These are phyloP conservation scores for Fratercula arctica DNA, from an alignment of 2,797 vertebrate genomes.

Conservation along the genomic window DNA sequence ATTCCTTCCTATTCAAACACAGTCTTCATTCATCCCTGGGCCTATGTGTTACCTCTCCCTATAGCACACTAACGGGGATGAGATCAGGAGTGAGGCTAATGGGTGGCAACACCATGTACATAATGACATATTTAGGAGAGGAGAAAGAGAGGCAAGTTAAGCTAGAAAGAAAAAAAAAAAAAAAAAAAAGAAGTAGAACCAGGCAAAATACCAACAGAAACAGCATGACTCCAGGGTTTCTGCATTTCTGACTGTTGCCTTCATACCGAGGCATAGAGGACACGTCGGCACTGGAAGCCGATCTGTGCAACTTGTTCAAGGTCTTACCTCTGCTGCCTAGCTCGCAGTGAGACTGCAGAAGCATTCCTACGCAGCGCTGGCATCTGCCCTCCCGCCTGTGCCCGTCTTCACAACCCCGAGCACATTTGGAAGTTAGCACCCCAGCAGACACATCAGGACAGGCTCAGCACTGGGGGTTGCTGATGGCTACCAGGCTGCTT, in stretches of 20 bases:
- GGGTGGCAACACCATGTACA: not conserved
- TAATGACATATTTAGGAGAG: not conserved
- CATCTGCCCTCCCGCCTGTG: not conserved
- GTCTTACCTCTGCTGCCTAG: not conserved
- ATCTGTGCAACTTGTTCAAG: not conserved
- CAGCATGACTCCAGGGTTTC: not conserved
- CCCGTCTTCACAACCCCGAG: not conserved
- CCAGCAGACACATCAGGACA: not conserved
- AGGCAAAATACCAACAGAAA: not conserved
- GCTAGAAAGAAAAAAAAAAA: not conserved
- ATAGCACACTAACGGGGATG: not conserved
- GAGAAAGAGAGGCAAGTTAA: not conserved
- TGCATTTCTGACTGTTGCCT: not conserved
- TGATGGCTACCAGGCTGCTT: not conserved
- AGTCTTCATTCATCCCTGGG: not conserved
- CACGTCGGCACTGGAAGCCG: not conserved
- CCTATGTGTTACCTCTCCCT: not conserved
- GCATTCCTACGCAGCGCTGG: not conserved
- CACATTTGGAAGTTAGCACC: not conserved
- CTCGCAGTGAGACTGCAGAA: not conserved
- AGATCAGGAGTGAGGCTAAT: not conserved
- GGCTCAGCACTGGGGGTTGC: not conserved
- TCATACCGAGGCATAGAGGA: not conserved
- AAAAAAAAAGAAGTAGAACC: not conserved
- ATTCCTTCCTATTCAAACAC: not conserved